Evolutionary conservation across 2,797 vertebrate species (phyloP).

Genomic region (Gymnodraco acuticeps): DNA sequence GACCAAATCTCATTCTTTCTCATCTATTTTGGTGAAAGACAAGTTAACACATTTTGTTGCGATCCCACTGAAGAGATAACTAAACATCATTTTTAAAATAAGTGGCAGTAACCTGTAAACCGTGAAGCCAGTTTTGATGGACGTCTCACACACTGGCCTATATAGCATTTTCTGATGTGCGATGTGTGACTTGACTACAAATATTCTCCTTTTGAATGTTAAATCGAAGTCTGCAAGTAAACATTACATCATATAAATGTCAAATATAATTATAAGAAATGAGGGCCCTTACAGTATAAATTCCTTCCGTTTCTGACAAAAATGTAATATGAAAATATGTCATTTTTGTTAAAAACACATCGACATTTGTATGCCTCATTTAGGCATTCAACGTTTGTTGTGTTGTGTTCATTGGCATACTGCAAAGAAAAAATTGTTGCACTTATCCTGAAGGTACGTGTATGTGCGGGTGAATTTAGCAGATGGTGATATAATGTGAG

Average conservation of each 20-base stretch:
- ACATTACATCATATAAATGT: neutral
- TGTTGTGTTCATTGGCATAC: conserved; percentile 25
- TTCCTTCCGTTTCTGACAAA: neutral
- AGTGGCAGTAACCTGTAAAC: neutral
- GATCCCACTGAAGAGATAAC: neutral
- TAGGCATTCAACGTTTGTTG: neutral
- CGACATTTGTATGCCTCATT: conserved; percentile 20
- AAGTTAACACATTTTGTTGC: conserved; percentile 13
- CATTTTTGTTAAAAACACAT: conserved; percentile 5
- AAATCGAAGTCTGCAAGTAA: neutral
- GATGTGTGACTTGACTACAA: too few species aligned
- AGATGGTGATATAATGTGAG: conserved; percentile 54
- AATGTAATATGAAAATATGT: neutral
- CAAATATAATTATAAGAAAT: neutral
- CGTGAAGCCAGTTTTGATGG: neutral
- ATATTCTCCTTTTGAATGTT: too few species aligned
- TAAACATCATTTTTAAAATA: conserved; percentile 22
- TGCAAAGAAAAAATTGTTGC: conserved; percentile 32
- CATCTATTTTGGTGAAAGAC: neutral
- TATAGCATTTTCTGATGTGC: conserved; percentile 1
- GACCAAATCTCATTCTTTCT: conserved; percentile 18
- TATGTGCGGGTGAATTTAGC: conserved; percentile 36
- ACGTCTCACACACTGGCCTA: neutral
- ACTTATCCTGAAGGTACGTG: conserved; percentile 51
- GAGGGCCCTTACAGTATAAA: neutral